Percentiles rank a stretch among this genome's conserved stretches.
Evolutionary conservation across 2,888 invertebrate species (phyloP).

Genomic region (Glomeris marginata): DNA sequence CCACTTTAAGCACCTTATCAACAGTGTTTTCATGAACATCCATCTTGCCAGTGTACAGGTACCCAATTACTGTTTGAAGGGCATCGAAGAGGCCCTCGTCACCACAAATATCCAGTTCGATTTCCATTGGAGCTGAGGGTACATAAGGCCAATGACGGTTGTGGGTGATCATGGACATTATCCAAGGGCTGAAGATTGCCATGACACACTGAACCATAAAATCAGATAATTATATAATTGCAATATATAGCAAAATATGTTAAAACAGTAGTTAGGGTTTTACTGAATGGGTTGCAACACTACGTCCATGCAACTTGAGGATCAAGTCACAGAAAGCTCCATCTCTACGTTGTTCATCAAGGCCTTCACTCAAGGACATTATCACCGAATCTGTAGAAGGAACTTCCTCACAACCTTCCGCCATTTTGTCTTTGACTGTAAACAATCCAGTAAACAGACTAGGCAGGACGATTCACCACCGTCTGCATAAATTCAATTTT

Average conservation of each 20-base stretch:
- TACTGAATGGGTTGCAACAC: constrained; percentile 28
- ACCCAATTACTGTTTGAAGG: constrained; percentile 25
- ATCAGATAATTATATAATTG: no score
- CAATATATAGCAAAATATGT: no score
- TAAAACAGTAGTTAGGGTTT: no score
- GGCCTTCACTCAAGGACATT: neutral
- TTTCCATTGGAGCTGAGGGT: constrained; percentile 17
- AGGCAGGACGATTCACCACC: no score
- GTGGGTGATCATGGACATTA: no score
- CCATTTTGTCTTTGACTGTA: no score
- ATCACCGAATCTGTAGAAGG: no score
- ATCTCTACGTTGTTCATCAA: constrained; percentile 23
- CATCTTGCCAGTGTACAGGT: constrained; percentile 26
- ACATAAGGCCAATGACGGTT: no score
- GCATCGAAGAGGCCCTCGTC: constrained; percentile 15
- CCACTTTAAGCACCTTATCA: constrained; percentile 25
- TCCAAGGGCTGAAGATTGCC: constrained; percentile 27
- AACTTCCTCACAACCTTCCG: no score
- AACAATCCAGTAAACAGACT: no score
- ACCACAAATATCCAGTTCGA: neutral
- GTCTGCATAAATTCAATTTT: no score
- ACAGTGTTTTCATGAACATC: constrained; percentile 19
- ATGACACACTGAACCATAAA: no score
- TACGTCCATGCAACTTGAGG: constrained; percentile 24
- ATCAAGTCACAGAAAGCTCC: constrained; percentile 27